Base-by-base conservation (phyloP, 1,140 invertebrate genomes). In the Fopius arisanus region DNA sequence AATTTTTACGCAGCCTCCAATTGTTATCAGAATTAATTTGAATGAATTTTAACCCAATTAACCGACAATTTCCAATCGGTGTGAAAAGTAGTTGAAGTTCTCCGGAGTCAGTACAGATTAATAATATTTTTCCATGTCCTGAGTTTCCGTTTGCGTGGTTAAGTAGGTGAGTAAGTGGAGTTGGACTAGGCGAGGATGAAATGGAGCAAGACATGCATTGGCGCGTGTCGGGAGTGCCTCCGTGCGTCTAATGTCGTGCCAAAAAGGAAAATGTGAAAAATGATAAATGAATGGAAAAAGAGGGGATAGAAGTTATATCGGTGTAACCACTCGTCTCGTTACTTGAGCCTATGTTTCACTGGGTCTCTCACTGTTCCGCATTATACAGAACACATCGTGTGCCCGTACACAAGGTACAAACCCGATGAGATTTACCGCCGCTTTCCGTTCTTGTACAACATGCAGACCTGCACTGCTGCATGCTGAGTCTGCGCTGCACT, bases 141-240 rank as follows among this genome's bases (percentile, higher is more conserved):
- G n/a, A 83, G 79, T 85, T 87, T 86, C 84, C 81, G 80, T 85
- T 78, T 85, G 77, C 28, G 80, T 75, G 73, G 74, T 74, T 84
- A 87, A 87, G 84, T 87, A 87, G 85, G 85, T 86, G 81, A 85
- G 83, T 83, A 84, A 83, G 79, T 82, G 84, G 29, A 68, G 81
- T 82, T 77, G 80, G 78, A 82, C 82, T 83, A 81, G 78, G 78
- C 78, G 70, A 82, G 78, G 78, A 86, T 83, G 83, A 86, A 88
- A 86, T 86, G 85, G 84, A 87, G 85, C 86, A 85, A 86, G 81
- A 86, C 84, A 82, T 78, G 85, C 84, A 86, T 84, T 86, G 83
- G 82, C 84, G 85, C 85, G 85, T 86, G 85, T 87, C 86, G 84
- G 84, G 84, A 81, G 85, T 85, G 84, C 83, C 80, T 79, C 69